These are phyloP conservation scores for Syrphus vitripennis DNA, from an alignment of 2,888 invertebrate genomes.

Conservation along the genomic window DNA sequence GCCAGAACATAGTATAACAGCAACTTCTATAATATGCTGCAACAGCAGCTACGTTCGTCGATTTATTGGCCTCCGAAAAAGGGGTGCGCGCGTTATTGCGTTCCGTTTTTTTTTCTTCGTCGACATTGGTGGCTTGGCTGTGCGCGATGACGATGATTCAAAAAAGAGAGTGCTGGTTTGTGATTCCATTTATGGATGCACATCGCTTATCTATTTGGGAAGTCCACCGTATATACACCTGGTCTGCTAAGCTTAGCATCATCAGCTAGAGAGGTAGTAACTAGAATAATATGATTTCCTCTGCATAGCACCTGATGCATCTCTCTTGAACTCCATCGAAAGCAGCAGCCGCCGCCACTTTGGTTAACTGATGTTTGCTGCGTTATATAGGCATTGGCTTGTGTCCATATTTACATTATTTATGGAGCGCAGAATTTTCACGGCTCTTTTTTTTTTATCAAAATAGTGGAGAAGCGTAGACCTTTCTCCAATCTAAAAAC, in stretches of 20 bases:
- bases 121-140: constrained; percentile 41
- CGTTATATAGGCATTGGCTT: constrained; percentile 62
- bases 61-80: constrained; percentile 70
- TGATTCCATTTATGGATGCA: constrained; percentile 61
- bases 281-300: neutral
- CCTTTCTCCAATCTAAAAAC: constrained; percentile 18
- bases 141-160: constrained; percentile 57
- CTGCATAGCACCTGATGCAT: neutral
- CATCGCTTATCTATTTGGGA: constrained; percentile 70
- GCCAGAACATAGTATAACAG: neutral
- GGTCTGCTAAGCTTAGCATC: neutral
- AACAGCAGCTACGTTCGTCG: constrained; percentile 13
- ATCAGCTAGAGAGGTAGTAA: neutral
- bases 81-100: constrained; percentile 70
- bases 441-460: constrained; percentile 31
- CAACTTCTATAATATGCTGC: neutral
- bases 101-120: constrained; percentile 49
- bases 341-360: constrained; percentile 1
- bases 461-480: neutral
- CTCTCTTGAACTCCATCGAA: neutral
- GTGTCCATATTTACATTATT: constrained; percentile 71
- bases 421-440: constrained; percentile 70
- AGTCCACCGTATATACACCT: constrained; percentile 60
- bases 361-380: constrained; percentile 23
- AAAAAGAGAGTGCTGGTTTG: constrained; percentile 47